phyloP scores from a whole-genome alignment of 2,113 vertebrate genomes.

The Ageneiosus marmoratus region DNA sequence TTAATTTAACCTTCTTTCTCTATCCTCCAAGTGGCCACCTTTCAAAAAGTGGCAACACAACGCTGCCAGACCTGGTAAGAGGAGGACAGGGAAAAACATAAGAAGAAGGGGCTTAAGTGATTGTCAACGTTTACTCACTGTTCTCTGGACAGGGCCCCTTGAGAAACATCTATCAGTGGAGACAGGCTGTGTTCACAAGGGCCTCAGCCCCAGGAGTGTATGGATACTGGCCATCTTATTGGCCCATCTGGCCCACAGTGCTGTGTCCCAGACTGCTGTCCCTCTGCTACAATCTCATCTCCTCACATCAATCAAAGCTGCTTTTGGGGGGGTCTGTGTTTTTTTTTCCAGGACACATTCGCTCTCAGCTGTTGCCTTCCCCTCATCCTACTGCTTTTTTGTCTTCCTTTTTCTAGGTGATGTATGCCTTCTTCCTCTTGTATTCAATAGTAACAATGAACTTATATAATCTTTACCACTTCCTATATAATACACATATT shows the following conservation, averaged over 20 bases:
- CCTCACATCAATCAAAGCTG: conserved; percentile 55
- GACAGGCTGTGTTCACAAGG: conserved; percentile 55
- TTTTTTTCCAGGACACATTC: conserved; percentile 42
- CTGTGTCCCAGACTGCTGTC: conserved; percentile 47
- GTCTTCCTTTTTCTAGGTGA: not conserved
- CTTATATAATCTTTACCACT: not conserved
- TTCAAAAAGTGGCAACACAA: conserved; percentile 26
- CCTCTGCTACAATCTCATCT: conserved; percentile 54
- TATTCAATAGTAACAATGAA: not conserved
- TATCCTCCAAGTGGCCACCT: conserved; percentile 19
- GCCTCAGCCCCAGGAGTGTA: conserved; percentile 47
- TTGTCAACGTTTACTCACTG: conserved; percentile 57
- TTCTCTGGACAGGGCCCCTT: conserved; percentile 47
- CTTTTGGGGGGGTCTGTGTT: conserved; percentile 34
- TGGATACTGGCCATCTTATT: conserved; percentile 60
- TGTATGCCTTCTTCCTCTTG: not conserved
- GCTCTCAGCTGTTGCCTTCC: conserved; percentile 14
- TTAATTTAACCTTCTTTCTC: conserved; percentile 34
- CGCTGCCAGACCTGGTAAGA: conserved; percentile 21
- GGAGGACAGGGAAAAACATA: conserved; percentile 17
- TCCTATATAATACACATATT: not conserved
- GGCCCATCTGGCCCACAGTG: conserved; percentile 46
- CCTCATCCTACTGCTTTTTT: not conserved
- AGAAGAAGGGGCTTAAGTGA: conserved; percentile 49
- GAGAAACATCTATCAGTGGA: conserved; percentile 61